Conservation (phyloP, 2,888 invertebrate genomes). For the Lasioglossum morio region DNA sequence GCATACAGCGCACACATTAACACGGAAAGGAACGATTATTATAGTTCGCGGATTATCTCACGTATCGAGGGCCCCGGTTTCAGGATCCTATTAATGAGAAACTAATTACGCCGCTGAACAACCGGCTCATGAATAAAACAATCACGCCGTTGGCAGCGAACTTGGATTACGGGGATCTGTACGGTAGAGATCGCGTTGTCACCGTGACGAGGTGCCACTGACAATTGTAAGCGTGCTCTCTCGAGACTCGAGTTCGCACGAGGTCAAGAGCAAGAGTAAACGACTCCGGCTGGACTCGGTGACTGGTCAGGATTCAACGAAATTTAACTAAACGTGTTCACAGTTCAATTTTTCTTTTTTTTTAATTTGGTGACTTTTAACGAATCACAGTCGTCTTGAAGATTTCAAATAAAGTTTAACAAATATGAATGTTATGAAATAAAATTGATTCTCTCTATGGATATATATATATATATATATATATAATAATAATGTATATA, state of each 20-base stretch:
- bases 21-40: not conserved
- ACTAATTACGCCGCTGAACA: constrained; percentile 31
- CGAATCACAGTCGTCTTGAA: no score
- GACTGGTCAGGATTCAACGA: not conserved
- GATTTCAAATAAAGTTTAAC: no score
- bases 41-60: not conserved
- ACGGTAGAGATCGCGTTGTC: constrained; percentile 34
- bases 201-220: constrained; percentile 35
- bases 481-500: no score
- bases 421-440: no score
- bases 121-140: constrained; percentile 53
- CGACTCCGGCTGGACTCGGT: constrained; percentile 50
- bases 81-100: constrained; percentile 21
- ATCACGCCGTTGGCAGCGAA: constrained; percentile 16
- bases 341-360: no score
- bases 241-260: constrained; percentile 66
- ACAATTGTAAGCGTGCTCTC: constrained; percentile 32
- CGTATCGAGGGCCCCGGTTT: constrained; percentile 1
- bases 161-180: constrained; percentile 30
- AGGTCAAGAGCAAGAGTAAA: constrained; percentile 74
- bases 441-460: no score
- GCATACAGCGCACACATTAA: not conserved
- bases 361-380: no score
- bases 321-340: not conserved
- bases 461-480: no score